Evolutionary conservation across 2,888 invertebrate species (phyloP).

Genomic region (Tenthredo notha): DNA sequence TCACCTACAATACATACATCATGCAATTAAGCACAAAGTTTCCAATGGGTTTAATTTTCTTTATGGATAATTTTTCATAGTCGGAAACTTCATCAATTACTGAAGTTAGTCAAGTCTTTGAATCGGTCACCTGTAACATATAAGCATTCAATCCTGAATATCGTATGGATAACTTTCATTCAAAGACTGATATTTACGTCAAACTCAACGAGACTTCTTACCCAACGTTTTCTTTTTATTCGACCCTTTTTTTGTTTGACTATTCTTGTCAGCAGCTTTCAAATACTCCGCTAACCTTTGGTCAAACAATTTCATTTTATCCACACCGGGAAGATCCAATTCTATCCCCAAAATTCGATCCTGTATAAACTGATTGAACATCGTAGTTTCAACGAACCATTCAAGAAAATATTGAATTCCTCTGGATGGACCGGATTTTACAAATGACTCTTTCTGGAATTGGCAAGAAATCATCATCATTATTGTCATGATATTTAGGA

Average conservation of each 20-base stretch:
- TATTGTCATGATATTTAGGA: not conserved
- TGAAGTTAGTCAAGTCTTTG: slow-evolving; percentile 71
- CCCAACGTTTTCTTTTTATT: slow-evolving; percentile 68
- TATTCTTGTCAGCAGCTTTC: slow-evolving; percentile 57
- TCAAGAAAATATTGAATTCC: slow-evolving; percentile 88
- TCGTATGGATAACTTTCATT: not conserved
- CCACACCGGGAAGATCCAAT: slow-evolving; percentile 62
- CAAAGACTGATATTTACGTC: not conserved
- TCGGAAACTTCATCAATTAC: slow-evolving; percentile 53
- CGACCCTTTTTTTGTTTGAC: slow-evolving; percentile 61
- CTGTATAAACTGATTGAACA: slow-evolving; percentile 89
- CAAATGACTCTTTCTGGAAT: slow-evolving; percentile 87
- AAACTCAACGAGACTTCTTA: slow-evolving; percentile 57
- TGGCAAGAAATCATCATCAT: slow-evolving; percentile 59
- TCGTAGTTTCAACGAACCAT: slow-evolving; percentile 93
- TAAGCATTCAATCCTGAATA: slow-evolving; percentile 18
- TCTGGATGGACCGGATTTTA: slow-evolving; percentile 83
- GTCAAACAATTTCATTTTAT: slow-evolving; percentile 61
- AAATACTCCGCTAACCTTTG: slow-evolving; percentile 62
- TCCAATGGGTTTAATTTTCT: slow-evolving; percentile 3
- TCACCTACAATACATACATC: slow-evolving; percentile 12
- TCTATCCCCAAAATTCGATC: slow-evolving; percentile 70
- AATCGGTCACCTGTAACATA: slow-evolving; percentile 71
- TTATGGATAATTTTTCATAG: not conserved
- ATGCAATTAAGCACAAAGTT: slow-evolving; percentile 50